phyloP scores from a whole-genome alignment of 2,888 invertebrate genomes.

The Cheilosia grossa region DNA sequence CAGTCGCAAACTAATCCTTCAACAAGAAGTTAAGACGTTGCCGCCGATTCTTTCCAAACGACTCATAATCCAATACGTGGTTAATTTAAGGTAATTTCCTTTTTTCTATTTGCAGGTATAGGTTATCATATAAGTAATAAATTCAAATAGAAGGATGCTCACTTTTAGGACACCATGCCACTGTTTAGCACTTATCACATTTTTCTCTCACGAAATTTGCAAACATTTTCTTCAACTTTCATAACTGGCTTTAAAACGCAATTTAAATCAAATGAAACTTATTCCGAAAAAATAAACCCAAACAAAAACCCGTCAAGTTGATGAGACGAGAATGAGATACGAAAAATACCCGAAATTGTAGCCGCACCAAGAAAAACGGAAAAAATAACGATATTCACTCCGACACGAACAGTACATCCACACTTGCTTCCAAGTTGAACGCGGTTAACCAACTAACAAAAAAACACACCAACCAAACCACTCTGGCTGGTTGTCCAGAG shows the following conservation, averaged over 20 bases:
- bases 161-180: constrained; percentile 1
- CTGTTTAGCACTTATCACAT: constrained; percentile 22
- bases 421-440: constrained; percentile 61
- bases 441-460: constrained; percentile 69
- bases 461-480: constrained; percentile 56
- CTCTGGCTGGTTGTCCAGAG: constrained; percentile 40
- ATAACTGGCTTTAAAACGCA: constrained; percentile 17
- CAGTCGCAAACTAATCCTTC: constrained; percentile 44
- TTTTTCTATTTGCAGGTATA: neutral
- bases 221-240: neutral
- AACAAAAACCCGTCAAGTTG: constrained; percentile 16
- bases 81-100: neutral
- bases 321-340: neutral
- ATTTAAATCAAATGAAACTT: constrained; percentile 3
- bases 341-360: constrained; percentile 36
- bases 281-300: constrained; percentile 20
- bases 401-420: neutral
- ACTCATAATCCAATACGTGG: constrained; percentile 17
- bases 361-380: constrained; percentile 1
- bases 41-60: constrained; percentile 4
- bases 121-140: neutral
- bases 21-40: constrained; percentile 3
- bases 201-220: constrained; percentile 4
- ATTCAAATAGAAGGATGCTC: neutral
- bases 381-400: constrained; percentile 17